A percentile compares a stretch with the other conserved stretches of the same genome.
phyloP scores from a whole-genome alignment of 2,113 vertebrate species.

The Leptobrachium ailaonicum region DNA sequence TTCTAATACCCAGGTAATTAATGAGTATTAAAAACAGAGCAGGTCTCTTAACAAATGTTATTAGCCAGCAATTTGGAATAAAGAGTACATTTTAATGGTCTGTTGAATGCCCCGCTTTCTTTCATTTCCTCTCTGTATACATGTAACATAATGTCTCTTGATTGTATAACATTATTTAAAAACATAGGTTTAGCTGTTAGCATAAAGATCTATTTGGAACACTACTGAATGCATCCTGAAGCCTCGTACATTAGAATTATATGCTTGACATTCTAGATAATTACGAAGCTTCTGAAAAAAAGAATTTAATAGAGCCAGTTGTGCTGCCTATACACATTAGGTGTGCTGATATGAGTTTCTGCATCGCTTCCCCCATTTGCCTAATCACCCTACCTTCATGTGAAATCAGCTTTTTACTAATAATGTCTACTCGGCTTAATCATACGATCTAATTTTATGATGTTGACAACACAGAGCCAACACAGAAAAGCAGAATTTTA shows the following conservation, averaged over 20 bases:
- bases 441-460: slow-evolving; percentile 4
- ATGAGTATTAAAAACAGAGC: no score
- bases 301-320: slow-evolving; percentile 45
- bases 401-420: slow-evolving; percentile 38
- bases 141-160: no score
- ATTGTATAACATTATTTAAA: no score
- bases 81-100: no score
- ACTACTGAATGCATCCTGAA: slow-evolving; percentile 10
- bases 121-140: no score
- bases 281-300: slow-evolving; percentile 41
- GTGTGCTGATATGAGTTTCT: slow-evolving; percentile 45
- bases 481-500: slow-evolving; percentile 1
- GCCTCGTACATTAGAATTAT: slow-evolving; percentile 43
- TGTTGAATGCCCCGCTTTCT: no score
- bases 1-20: no score
- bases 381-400: slow-evolving; percentile 41
- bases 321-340: slow-evolving; percentile 41
- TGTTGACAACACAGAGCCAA: slow-evolving; percentile 14
- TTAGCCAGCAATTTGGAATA: no score
- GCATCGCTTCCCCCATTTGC: slow-evolving; percentile 37
- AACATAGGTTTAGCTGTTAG: no score
- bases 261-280: slow-evolving; percentile 47
- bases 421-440: slow-evolving; percentile 39
- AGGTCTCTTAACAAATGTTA: no score
- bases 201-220: no score